Base-by-base conservation (phyloP, 2,888 invertebrate species). In the Cephus pygmeus region DNA sequence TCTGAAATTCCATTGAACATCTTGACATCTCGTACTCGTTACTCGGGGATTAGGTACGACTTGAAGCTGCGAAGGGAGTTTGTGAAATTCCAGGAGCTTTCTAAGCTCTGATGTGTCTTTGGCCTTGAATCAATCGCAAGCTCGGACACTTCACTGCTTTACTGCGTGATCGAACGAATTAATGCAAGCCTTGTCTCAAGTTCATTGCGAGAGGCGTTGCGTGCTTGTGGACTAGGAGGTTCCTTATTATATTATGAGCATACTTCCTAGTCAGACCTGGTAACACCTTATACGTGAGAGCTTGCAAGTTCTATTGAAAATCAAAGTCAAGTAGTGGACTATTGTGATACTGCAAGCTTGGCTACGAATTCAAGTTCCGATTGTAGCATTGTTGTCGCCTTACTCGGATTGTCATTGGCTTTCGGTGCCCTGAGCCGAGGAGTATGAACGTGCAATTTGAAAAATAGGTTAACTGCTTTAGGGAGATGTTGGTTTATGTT, bases 171-270 rank as follows among this genome's bases (percentile, higher is more conserved):
- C 31, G 35, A 35, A n/a, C 23, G 23, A 73, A 73, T 73, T 73
- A 73, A 34, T 73, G 9, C 35, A 34, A 34, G 35, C 11, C 9
- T 15, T 23, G 74, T 34, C 74, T 73, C 74, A 34, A 73, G 74
- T 34, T 73, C 74, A 36, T 35, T 35, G 15, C 6, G 71, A 34
- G 11, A 73, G 35, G 11, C 74, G 30, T 74, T 74, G 35, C 74
- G 74, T 74, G 35, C 15, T 23, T 0, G 34, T 12, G 4, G 9
- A 15, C 11, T 71, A 31, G 31, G 31, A 34, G 71, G 30, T n/a
- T 35, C 11, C 74, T n/a, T 74, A 34, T 74, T 74, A 36, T 23
- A 15, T 74, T 74, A 23, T 74, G 11, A 34, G 74, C 74, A 34
- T 11, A 74, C 9, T 34, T 74, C 23, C 23, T 23, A 56, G 23